Base-by-base conservation (phyloP, 1,140 invertebrate genomes). In the Nephila pilipes region DNA sequence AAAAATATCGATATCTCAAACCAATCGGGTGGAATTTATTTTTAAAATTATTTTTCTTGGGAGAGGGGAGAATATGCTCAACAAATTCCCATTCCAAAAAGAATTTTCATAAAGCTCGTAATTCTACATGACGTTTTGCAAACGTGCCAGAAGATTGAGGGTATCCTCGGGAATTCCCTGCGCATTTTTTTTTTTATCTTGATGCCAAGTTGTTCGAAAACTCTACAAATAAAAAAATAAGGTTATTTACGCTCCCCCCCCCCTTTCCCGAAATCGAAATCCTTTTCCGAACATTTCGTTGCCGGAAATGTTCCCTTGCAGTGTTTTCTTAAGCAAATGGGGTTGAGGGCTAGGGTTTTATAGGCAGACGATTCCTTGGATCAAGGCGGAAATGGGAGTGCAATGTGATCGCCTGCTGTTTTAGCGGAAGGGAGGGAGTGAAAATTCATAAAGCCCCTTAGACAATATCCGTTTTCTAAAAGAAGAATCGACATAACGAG, bases 311-410 rank as follows among this genome's bases (percentile, higher is more conserved):
- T 75, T 75, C 29, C 29, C 69, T 75, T 75, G 29, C 29, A 75
- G 65, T 75, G 32, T 75, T 75, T 75, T 75, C 69, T 75, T 75
- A 75, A 75, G 69, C 69, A 75, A 75, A 75, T 75, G 69, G 69
- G 69, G 69, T 75, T 75, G 69, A 29, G 32, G 69, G 46, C 2
- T 16, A 20, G 80, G 63, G 12, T 54, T 81, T 81, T 81, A 81
- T 81, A 29, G 80, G 38, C 38, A 54, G 46, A 46, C 46, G 6
- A 81, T 81, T 55, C 18, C 80, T 25, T 3, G 80, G 16, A 46
- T 14, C 69, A 54, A 81, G 22, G 46, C 29, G 80, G 80, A 55
- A 75, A 75, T 75, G 69, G 32, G 29, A 18, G 12, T 18, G 69
- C 16, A 81, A 81, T 20, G 38, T 81, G 80, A 81, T 81, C 80